Base-by-base conservation (phyloP, 1,140 invertebrate species). In the Drosophila repleta region DNA sequence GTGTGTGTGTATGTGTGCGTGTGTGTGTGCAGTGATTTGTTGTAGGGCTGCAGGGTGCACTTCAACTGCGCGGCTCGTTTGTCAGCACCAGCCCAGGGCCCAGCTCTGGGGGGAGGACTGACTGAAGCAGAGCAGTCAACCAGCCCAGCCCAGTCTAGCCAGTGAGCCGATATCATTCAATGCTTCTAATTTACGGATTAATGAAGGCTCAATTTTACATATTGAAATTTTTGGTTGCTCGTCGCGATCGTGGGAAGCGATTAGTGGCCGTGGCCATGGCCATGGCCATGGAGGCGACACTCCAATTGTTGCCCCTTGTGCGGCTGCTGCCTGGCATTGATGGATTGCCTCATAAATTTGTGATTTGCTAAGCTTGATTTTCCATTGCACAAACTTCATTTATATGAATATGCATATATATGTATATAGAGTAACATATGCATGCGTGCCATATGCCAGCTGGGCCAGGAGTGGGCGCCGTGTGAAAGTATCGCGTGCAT, bases 111-210 rank as follows among this genome's bases (percentile, higher is more conserved):
- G 43, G 60, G 49, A 45, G 29, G 48, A 21, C 11, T 13, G 15
- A 21, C 4, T 13, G 11, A 26, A 13, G 35, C 32, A 62, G 13
- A 37, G 41, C 58, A 37, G 64, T 46, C 43, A 61, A 56, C 17
- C 68, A 21, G 43, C 35, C 41, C 53, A 48, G 57, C 57, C 6
- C 15, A 4, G n/a, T n/a, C n/a, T n/a, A n/a, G n/a, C 45, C 13
- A 1, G 3, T 6, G 20, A 21, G 13, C 24, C 73, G 79, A 79
- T 88, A 88, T 74, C 83, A 76, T 79, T 88, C 72, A 79, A 83
- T 88, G 83, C 79, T 87, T 87, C 83, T 87, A 87, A 87, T 87
- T 87, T 87, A 83, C 83, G 83, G 83, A 87, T 87, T 87, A 87
- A 87, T 87, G 76, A 89, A 88, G 83, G 83, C 83, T 72, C 84